Evolutionary conservation across 1,140 invertebrate genomes (phyloP).

Genomic region (Cydia pomonella): DNA sequence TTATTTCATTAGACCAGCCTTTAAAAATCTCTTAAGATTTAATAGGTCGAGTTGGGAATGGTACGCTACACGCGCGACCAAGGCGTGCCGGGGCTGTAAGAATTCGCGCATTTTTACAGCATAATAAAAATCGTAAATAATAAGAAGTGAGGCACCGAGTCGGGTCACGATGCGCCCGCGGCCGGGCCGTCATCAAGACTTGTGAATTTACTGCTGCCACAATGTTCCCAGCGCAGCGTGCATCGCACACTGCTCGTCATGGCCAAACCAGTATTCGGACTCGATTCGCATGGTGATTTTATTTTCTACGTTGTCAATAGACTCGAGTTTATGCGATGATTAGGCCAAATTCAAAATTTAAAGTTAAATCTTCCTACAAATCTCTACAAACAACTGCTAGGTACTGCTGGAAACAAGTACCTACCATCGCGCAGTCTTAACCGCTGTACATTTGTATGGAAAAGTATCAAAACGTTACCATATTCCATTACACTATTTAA

Average conservation of each 20-base stretch:
- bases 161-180: slow-evolving; percentile 71
- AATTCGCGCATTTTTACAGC: slow-evolving; percentile 69
- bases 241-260: slow-evolving; percentile 35
- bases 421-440: too few relatives aligned
- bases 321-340: too few relatives aligned
- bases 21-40: not conserved
- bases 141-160: slow-evolving; percentile 59
- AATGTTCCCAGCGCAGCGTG: not conserved
- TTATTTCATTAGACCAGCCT: not conserved
- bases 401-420: too few relatives aligned
- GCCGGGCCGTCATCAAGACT: slow-evolving; percentile 64
- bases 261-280: not conserved
- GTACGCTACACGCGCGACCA: slow-evolving; percentile 55
- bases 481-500: too few relatives aligned
- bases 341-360: too few relatives aligned
- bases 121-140: slow-evolving; percentile 77
- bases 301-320: too few relatives aligned
- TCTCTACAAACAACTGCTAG: too few relatives aligned
- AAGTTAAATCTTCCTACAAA: too few relatives aligned
- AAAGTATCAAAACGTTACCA: too few relatives aligned
- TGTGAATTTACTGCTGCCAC: slow-evolving; percentile 66
- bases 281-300: not conserved
- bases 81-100: slow-evolving; percentile 68
- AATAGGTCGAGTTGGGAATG: slow-evolving; percentile 19
- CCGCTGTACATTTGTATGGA: too few relatives aligned